Percentiles rank a stretch among this genome's conserved stretches.
These are phyloP conservation scores for Lochmaea capreae DNA, from an alignment of 2,888 invertebrate genomes.

Conservation along the genomic window DNA sequence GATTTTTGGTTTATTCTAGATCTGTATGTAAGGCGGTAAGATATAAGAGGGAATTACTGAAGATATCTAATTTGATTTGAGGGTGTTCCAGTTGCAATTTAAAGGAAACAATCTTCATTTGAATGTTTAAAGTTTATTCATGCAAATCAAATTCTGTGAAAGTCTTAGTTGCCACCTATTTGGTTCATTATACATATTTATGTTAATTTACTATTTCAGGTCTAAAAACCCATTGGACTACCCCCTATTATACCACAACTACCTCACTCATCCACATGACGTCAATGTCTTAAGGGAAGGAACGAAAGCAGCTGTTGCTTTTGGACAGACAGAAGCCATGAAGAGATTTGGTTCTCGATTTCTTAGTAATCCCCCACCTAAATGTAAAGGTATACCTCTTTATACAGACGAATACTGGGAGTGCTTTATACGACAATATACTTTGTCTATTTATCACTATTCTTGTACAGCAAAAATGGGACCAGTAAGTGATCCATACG, in stretches of 20 bases:
- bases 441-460: constrained; percentile 89
- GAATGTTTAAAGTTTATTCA: too few species aligned
- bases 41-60: too few species aligned
- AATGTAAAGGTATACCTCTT: constrained; percentile 81
- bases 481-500: constrained; percentile 78
- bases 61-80: too few species aligned
- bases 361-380: constrained; percentile 80
- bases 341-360: constrained; percentile 83
- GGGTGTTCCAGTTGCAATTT: too few species aligned
- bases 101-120: too few species aligned
- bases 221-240: constrained; percentile 78
- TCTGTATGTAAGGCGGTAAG: too few species aligned
- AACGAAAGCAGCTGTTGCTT: constrained; percentile 85
- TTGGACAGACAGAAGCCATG: constrained; percentile 83
- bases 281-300: constrained; percentile 86
- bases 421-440: constrained; percentile 84
- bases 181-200: too few species aligned
- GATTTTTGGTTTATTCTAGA: too few species aligned
- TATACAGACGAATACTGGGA: constrained; percentile 91
- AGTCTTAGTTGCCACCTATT: too few species aligned
- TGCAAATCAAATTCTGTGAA: too few species aligned
- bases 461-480: constrained; percentile 90
- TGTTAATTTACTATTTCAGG: constrained; percentile 25
- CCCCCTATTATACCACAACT: constrained; percentile 92
- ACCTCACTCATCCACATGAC: constrained; percentile 88